These are phyloP conservation scores for Rhabdophis nuchalis DNA, from an alignment of 2,797 vertebrate genomes.

Conservation along the genomic window DNA sequence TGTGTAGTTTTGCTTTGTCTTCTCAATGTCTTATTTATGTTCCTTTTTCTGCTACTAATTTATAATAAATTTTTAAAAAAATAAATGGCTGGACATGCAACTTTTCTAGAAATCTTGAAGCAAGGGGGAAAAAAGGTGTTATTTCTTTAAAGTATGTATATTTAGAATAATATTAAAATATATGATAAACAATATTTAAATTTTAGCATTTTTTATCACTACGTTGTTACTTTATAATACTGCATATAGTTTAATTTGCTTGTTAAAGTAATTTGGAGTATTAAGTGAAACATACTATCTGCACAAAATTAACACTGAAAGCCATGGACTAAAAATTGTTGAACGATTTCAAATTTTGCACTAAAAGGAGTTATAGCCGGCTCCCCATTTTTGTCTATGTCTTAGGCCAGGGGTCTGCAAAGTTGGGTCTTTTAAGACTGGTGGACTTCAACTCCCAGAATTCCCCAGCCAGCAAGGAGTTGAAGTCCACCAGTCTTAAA, in stretches of 20 bases:
- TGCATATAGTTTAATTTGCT: neutral
- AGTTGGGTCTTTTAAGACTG: too few species aligned
- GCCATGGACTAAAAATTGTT: neutral
- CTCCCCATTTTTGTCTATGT: neutral
- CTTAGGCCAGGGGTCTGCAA: too few species aligned
- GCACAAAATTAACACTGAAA: neutral
- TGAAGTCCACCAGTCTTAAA: too few species aligned
- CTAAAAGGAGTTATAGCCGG: neutral
- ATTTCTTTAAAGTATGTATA: neutral
- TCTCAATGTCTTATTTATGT: too few species aligned
- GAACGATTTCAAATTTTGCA: neutral
- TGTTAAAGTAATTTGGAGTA: neutral
- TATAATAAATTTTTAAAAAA: too few species aligned
- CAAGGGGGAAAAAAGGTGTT: neutral
- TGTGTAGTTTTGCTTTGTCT: too few species aligned
- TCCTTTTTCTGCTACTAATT: too few species aligned
- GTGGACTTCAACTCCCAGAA: too few species aligned
- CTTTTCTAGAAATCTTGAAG: neutral
- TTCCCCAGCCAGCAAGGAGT: too few species aligned
- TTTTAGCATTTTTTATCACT: neutral
- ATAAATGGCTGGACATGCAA: too few species aligned
- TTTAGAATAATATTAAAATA: neutral
- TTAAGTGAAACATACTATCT: neutral
- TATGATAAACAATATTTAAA: neutral
- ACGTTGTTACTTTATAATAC: neutral